Conservation (phyloP, 2,888 invertebrate species). For the Sceliomorpha sp. region DNA sequence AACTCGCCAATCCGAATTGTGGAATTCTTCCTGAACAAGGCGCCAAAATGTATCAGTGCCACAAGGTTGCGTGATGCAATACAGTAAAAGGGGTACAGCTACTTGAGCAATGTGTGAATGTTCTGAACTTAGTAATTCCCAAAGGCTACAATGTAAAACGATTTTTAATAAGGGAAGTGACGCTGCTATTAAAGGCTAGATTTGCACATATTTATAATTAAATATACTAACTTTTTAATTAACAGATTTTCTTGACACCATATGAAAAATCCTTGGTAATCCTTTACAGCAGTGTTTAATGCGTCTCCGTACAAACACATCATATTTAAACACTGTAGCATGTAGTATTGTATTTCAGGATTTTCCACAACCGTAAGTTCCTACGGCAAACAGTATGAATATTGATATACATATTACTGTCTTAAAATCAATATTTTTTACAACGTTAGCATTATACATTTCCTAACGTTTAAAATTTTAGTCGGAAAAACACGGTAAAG, state of each 20-base stretch:
- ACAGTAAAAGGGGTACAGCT: slow-evolving; percentile 94
- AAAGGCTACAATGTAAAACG: slow-evolving; percentile 84
- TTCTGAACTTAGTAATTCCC: slow-evolving; percentile 95
- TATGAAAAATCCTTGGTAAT: slow-evolving; percentile 95
- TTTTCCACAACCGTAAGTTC: slow-evolving; percentile 91
- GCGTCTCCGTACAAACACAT: slow-evolving; percentile 96
- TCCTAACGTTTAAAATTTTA: too few species aligned
- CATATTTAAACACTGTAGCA: slow-evolving; percentile 94
- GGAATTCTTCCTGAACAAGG: slow-evolving; percentile 96
- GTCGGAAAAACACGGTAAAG: too few species aligned
- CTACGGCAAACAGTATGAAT: slow-evolving; percentile 76
- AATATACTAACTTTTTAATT: slow-evolving; percentile 88
- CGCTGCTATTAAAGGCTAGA: too few species aligned
- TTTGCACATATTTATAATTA: too few species aligned
- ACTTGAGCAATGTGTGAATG: slow-evolving; percentile 97
- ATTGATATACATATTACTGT: not conserved
- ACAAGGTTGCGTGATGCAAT: slow-evolving; percentile 95
- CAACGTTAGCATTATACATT: too few species aligned
- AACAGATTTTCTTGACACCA: slow-evolving; percentile 98
- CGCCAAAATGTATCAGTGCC: slow-evolving; percentile 98
- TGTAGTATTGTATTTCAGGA: slow-evolving; percentile 95
- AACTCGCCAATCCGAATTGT: slow-evolving; percentile 91
- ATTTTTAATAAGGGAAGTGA: slow-evolving; percentile 14
- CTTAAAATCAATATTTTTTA: slow-evolving; percentile 6
- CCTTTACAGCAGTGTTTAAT: slow-evolving; percentile 90